Conservation (phyloP, 1,140 invertebrate species). For the Pachyrhynchus sulphureomaculatus region DNA sequence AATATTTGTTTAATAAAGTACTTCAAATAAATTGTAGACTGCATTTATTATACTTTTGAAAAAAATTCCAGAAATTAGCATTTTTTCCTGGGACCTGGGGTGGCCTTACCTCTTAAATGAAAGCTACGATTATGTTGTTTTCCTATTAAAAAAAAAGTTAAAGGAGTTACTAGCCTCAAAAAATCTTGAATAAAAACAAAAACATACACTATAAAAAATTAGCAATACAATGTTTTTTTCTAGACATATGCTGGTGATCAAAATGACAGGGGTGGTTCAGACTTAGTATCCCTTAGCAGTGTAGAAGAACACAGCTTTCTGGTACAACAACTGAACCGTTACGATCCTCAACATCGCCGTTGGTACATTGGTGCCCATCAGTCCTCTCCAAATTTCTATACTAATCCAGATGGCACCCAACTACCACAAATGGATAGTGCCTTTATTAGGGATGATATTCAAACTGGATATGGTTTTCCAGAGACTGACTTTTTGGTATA, state of each 20-base stretch:
- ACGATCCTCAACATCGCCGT: constrained; percentile 82
- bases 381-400: constrained; percentile 73
- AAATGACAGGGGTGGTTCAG: constrained; percentile 70
- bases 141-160: no score
- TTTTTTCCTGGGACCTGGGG: no score
- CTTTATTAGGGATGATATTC: constrained; percentile 58
- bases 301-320: constrained; percentile 87
- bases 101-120: no score
- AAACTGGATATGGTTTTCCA: constrained; percentile 52
- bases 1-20: no score
- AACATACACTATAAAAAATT: no score
- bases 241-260: constrained; percentile 52
- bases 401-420: constrained; percentile 79
- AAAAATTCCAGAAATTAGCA: no score
- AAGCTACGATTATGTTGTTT: no score
- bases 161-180: no score
- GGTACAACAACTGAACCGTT: constrained; percentile 70
- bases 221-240: no score
- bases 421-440: constrained; percentile 79
- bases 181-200: no score
- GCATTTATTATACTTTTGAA: no score
- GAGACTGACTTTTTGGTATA: constrained; percentile 63
- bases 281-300: constrained; percentile 76
- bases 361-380: constrained; percentile 84
- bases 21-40: no score